Evolutionary conservation across 1,140 invertebrate species (phyloP).

Genomic region (Rhagoletis zephyria): DNA sequence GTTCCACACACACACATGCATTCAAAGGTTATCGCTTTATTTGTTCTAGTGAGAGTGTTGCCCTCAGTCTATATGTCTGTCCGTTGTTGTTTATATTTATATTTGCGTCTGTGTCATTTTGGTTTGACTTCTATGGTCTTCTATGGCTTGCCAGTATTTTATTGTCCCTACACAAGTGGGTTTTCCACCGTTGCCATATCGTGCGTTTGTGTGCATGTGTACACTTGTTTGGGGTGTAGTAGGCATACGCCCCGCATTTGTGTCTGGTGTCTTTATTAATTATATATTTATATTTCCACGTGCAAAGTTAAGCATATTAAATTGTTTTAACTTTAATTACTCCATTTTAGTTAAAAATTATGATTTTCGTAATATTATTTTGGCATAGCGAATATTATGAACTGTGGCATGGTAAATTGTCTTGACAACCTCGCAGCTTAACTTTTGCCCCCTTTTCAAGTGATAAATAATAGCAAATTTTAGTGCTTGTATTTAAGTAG

Average conservation of each 20-base stretch:
- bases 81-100: slow-evolving; percentile 38
- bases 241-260: slow-evolving; percentile 20
- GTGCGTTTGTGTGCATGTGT: neutral
- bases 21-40: neutral
- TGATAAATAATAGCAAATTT: no score
- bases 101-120: slow-evolving; percentile 47
- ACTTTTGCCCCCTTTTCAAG: no score
- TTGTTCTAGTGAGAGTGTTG: neutral
- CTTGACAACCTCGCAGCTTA: neutral
- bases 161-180: slow-evolving; percentile 2
- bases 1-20: neutral
- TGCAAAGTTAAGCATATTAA: slow-evolving; percentile 37
- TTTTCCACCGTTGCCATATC: neutral
- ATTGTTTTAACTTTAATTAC: slow-evolving; percentile 43
- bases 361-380: neutral
- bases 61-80: slow-evolving; percentile 31
- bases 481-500: no score
- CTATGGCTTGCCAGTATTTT: slow-evolving; percentile 24
- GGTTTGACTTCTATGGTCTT: slow-evolving; percentile 23
- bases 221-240: neutral
- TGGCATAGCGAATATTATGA: neutral
- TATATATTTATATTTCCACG: slow-evolving; percentile 17
- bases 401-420: neutral
- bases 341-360: slow-evolving; percentile 18
- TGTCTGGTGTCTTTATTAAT: slow-evolving; percentile 42